A percentile compares a stretch with the other conserved stretches of the same genome.
phyloP scores from a whole-genome alignment of 2,888 invertebrate species.

The Xylota sylvarum region DNA sequence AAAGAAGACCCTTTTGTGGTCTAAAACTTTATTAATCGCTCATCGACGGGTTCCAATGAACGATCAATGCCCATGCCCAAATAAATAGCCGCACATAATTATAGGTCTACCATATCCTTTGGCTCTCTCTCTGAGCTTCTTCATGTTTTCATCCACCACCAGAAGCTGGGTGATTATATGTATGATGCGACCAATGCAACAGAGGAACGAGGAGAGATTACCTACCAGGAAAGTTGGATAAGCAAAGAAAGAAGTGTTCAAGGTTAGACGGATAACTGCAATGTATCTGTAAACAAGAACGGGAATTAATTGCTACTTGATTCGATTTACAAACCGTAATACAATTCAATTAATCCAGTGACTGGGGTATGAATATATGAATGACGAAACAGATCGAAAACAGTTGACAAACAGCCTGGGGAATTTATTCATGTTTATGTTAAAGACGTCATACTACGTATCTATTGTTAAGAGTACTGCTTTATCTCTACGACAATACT shows the following conservation, averaged over 20 bases:
- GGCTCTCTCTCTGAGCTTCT: conserved; percentile 53
- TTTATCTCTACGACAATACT: too few relatives aligned
- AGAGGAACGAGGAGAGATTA: background rate
- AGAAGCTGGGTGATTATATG: conserved; percentile 38
- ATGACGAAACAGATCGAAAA: too few relatives aligned
- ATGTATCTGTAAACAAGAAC: conserved; percentile 36
- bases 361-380: too few relatives aligned
- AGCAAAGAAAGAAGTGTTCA: conserved; percentile 19
- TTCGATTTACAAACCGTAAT: background rate
- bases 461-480: too few relatives aligned
- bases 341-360: too few relatives aligned
- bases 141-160: conserved; percentile 32
- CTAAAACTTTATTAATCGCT: conserved; percentile 68
- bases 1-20: conserved; percentile 19
- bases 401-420: too few relatives aligned
- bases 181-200: conserved; percentile 1
- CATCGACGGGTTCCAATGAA: conserved; percentile 64
- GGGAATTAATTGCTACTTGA: conserved; percentile 24
- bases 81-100: conserved; percentile 65
- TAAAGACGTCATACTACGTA: too few relatives aligned
- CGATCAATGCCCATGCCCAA: conserved; percentile 53
- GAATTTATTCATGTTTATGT: too few relatives aligned
- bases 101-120: conserved; percentile 61
- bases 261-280: conserved; percentile 55
- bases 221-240: conserved; percentile 12